Evolutionary conservation across 2,113 vertebrate genomes (phyloP).

Genomic region (Siphamia tubifer): DNA sequence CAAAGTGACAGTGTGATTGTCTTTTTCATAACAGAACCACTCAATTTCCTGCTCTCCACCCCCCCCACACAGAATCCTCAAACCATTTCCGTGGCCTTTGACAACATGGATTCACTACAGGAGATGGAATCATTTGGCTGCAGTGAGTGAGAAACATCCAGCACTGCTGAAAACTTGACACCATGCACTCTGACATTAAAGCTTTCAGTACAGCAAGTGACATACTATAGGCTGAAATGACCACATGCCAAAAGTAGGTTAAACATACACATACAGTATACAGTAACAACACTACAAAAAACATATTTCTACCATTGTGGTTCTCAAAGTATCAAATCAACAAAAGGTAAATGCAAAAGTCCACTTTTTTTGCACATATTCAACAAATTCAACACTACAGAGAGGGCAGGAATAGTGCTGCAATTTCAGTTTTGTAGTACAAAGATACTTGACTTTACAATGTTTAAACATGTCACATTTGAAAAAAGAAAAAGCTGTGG

Average conservation of each 20-base stretch:
- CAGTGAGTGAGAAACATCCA: not conserved
- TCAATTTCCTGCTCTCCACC: not conserved
- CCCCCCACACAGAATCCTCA: too few relatives aligned
- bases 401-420: not conserved
- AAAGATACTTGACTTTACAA: not conserved
- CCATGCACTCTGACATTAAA: too few relatives aligned
- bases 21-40: not conserved
- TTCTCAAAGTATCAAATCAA: not conserved
- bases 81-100: too few relatives aligned
- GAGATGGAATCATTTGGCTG: not conserved
- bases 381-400: not conserved
- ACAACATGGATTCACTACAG: not conserved
- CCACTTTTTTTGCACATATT: not conserved
- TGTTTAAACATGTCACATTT: too few relatives aligned
- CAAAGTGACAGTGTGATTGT: constrained; percentile 7
- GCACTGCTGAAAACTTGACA: too few relatives aligned
- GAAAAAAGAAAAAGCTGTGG: too few relatives aligned
- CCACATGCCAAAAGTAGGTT: not conserved
- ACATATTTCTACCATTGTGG: not conserved
- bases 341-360: too few relatives aligned
- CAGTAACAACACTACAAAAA: constrained; percentile 2
- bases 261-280: constrained; percentile 7
- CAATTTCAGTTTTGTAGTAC: not conserved
- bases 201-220: too few relatives aligned
- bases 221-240: too few relatives aligned